Base-by-base conservation (phyloP, 2,797 vertebrate species). In the Catostomus latipinnis region DNA sequence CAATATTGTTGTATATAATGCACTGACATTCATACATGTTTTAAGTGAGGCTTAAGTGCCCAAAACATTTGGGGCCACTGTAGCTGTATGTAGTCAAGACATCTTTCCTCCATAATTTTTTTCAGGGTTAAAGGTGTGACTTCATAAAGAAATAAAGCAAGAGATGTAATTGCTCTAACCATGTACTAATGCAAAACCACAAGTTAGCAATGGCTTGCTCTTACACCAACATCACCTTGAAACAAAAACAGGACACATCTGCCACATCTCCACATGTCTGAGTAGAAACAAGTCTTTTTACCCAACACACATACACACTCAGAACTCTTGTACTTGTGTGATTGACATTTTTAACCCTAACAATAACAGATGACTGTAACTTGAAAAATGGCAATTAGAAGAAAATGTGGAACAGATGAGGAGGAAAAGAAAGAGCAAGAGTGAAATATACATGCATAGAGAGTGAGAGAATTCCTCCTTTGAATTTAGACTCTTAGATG, bases 321-420 rank as follows among this genome's bases (percentile, higher is more conserved):
- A 71, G 66, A 56, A 83, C 91, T 91, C 92, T 91, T 93, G 93
- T 94, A 94, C 91, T 91, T 89, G 89, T 89, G 91, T 95, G 95
- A 96, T 94, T 96, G 95, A 95, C 95, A 95, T 93, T 89, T 88
- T 93, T 92, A 34, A 93, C 93, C 93, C 92, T 95, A 95, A 95
- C 93, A 95, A 96, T 95, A 96, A 95, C 95, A 96, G 92, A 95
- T 95, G 94, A 95, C 95, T 95, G 94, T 94, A 95, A 95, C 94
- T 94, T 92, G 90, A 92, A 95, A 95, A 95, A 90, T 95, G 93
- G 94, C 94, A 96, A 95, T 95, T 95, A 94, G 83, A 90, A 89
- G 88, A 90, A 93, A 94, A 96, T 96, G 93, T 93, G 95, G 95
- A 95, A 93, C 95, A 96, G 95, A 95, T 96, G 95, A 93, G 90